Conservation (phyloP, 2,113 vertebrate species). For the Trematomus loennbergii region DNA sequence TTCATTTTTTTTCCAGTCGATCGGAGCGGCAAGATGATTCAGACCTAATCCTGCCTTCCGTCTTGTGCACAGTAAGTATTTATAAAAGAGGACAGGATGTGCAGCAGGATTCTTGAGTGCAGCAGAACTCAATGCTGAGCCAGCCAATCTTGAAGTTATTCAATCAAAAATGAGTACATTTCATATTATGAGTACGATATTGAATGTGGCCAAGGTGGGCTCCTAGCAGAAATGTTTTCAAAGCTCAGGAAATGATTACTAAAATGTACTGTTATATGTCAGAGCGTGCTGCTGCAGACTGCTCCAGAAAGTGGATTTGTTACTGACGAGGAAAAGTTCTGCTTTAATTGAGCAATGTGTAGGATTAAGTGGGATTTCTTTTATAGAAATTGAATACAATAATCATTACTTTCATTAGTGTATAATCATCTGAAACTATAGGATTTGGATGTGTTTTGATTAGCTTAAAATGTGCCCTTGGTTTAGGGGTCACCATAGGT, state of each 20-base stretch:
- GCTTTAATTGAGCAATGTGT: not conserved
- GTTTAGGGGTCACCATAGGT: too few species aligned
- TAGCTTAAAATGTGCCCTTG: too few species aligned
- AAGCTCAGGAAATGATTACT: slow-evolving; percentile 61
- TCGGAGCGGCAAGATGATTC: slow-evolving; percentile 49
- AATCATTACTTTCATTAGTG: not conserved
- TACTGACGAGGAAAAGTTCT: slow-evolving; percentile 20
- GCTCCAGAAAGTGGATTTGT: slow-evolving; percentile 9
- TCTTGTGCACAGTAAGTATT: slow-evolving; percentile 47
- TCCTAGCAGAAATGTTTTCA: slow-evolving; percentile 58
- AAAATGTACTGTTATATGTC: slow-evolving; percentile 58
- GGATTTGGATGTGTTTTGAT: too few species aligned
- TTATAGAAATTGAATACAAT: not conserved
- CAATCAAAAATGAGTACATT: slow-evolving; percentile 76
- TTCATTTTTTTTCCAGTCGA: slow-evolving; percentile 32
- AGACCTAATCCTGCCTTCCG: slow-evolving; percentile 37
- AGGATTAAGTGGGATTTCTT: too few species aligned
- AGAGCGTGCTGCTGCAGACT: slow-evolving; percentile 47
- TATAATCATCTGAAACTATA: too few species aligned
- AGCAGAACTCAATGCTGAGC: slow-evolving; percentile 70
- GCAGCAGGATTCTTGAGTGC: slow-evolving; percentile 32
- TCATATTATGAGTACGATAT: slow-evolving; percentile 58
- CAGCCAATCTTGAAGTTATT: slow-evolving; percentile 73
- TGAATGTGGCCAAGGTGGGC: slow-evolving; percentile 69
- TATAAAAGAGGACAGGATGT: slow-evolving; percentile 70